These are phyloP conservation scores for Phthorimaea operculella DNA, from an alignment of 1,140 invertebrate genomes.

Conservation along the genomic window DNA sequence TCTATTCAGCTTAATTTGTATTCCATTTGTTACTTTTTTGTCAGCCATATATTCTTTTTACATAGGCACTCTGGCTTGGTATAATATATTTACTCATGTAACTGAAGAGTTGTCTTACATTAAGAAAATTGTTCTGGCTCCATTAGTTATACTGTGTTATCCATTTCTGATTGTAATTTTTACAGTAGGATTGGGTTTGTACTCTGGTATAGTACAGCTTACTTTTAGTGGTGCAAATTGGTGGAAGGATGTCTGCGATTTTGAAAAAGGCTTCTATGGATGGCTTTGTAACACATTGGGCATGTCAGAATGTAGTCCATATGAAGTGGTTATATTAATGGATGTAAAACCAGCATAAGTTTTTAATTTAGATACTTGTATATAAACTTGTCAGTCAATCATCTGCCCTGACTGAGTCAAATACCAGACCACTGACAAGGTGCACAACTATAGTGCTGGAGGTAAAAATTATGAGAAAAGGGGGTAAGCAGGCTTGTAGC, in stretches of 20 bases:
- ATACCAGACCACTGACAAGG: no score
- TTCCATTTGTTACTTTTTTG: slow-evolving; percentile 73
- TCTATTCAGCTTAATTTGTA: slow-evolving; percentile 73
- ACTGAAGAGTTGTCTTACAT: slow-evolving; percentile 75
- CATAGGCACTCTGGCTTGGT: slow-evolving; percentile 81
- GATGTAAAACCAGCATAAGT: slow-evolving; percentile 49
- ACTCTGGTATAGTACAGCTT: slow-evolving; percentile 75
- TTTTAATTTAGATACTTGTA: no score
- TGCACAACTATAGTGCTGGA: no score
- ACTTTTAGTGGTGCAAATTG: slow-evolving; percentile 76
- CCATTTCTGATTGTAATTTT: slow-evolving; percentile 77
- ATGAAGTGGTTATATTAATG: slow-evolving; percentile 69
- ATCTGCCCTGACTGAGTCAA: no score
- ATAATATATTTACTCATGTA: slow-evolving; percentile 78
- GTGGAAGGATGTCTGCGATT: slow-evolving; percentile 77
- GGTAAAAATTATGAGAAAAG: no score
- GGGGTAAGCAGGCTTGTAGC: no score
- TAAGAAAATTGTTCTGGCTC: slow-evolving; percentile 72
- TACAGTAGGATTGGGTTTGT: slow-evolving; percentile 74
- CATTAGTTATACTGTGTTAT: slow-evolving; percentile 77
- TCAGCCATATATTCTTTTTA: slow-evolving; percentile 79
- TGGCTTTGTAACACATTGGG: slow-evolving; percentile 77
- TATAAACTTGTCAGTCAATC: no score
- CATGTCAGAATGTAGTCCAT: slow-evolving; percentile 78
- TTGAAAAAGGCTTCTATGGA: slow-evolving; percentile 83